A percentile compares a stretch with the other conserved stretches of the same genome.
Evolutionary conservation across 2,888 invertebrate species (phyloP).

Genomic region (Pristionchus fissidentatus): DNA sequence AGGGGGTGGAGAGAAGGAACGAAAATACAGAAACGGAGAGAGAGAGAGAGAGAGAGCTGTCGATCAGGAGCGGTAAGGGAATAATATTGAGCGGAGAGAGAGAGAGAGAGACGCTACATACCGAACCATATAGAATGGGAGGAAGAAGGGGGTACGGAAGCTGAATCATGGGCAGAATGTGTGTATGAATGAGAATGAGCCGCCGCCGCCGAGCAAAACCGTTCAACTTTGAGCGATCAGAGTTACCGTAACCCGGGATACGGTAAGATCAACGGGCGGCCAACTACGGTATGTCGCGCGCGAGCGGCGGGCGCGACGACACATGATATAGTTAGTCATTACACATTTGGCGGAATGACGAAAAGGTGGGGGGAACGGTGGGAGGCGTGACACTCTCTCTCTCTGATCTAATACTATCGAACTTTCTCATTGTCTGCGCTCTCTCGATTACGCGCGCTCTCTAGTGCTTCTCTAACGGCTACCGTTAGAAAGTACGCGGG

Average conservation of each 20-base stretch:
- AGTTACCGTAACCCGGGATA: not conserved
- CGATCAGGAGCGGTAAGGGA: constrained; percentile 1
- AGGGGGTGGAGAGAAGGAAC: not conserved
- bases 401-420: constrained; percentile 12
- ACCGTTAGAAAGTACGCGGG: constrained; percentile 3
- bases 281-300: not conserved
- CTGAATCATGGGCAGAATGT: not conserved
- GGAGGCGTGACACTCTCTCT: too few relatives aligned
- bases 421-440: not conserved
- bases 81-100: not conserved
- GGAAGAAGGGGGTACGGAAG: too few relatives aligned
- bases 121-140: too few relatives aligned
- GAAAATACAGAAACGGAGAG: not conserved
- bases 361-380: not conserved
- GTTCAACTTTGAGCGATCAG: not conserved
- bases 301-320: not conserved
- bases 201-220: not conserved
- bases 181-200: not conserved
- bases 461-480: not conserved
- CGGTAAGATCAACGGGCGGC: not conserved
- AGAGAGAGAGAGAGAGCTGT: not conserved
- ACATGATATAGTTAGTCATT: constrained; percentile 42
- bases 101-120: constrained; percentile 2
- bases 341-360: constrained; percentile 22
- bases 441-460: not conserved